Percentiles rank a stretch among this genome's conserved stretches.
phyloP scores from a whole-genome alignment of 2,113 vertebrate species.

The Boulengeromyrus knoepffleri region DNA sequence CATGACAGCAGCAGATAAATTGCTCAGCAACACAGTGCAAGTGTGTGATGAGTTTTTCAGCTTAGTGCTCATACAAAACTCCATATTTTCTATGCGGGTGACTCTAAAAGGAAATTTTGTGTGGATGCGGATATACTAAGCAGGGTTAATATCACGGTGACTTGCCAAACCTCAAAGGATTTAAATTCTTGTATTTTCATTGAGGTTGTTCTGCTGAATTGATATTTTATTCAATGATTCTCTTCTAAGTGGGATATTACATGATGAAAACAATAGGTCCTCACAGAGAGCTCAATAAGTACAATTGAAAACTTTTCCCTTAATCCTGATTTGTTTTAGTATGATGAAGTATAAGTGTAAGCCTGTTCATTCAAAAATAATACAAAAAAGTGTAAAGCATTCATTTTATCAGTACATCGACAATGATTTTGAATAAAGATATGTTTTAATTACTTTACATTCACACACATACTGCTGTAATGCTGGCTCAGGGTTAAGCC shows the following conservation, averaged over 20 bases:
- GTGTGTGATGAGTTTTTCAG: background rate
- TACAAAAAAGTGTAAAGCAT: background rate
- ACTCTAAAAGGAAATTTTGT: background rate
- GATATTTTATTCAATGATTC: background rate
- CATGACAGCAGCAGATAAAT: background rate
- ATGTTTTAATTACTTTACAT: background rate
- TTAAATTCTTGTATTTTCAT: background rate
- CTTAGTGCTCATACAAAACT: background rate
- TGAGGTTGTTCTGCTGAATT: background rate
- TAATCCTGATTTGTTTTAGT: background rate
- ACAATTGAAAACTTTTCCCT: background rate
- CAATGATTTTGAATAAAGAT: background rate
- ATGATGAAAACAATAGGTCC: background rate
- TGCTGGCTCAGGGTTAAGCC: background rate
- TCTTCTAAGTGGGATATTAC: background rate
- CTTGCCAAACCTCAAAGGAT: background rate
- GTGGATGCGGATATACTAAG: background rate
- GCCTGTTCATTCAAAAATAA: background rate
- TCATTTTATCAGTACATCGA: background rate
- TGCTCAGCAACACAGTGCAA: background rate
- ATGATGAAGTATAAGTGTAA: background rate
- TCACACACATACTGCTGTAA: background rate
- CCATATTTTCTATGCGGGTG: background rate
- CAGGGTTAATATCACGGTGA: background rate
- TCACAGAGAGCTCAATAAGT: background rate